Conservation (phyloP, 2,797 vertebrate species). For the Squalus acanthias region DNA sequence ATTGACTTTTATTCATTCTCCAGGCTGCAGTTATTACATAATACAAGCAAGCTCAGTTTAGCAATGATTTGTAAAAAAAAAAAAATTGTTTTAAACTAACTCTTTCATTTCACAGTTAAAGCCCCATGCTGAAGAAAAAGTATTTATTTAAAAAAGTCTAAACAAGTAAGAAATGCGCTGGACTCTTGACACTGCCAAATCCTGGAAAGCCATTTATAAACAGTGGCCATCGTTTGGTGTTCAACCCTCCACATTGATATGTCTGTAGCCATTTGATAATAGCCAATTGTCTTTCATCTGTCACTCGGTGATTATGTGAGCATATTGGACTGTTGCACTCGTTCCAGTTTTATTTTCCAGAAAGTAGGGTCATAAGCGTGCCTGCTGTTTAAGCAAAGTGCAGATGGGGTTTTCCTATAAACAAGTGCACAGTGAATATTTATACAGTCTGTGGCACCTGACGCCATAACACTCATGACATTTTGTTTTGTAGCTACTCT, state of each 20-base stretch:
- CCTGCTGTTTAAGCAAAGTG: conserved; percentile 81
- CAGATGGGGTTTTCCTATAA: conserved; percentile 98
- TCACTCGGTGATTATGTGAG: conserved; percentile 76
- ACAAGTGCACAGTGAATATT: conserved; percentile 96
- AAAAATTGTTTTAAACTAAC: not conserved
- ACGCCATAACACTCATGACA: conserved; percentile 95
- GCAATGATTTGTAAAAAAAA: not conserved
- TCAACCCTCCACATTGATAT: conserved; percentile 54
- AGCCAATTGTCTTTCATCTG: conserved; percentile 76
- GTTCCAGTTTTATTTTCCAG: conserved; percentile 91
- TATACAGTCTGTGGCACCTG: conserved; percentile 96
- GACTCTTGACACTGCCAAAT: conserved; percentile 4
- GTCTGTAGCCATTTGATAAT: conserved; percentile 67
- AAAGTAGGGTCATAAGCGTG: conserved; percentile 79
- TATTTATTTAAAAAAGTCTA: not conserved
- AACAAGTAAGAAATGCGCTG: not conserved
- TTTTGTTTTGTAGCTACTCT: conserved; percentile 92
- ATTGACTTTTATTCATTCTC: not conserved
- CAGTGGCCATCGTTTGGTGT: conserved; percentile 48
- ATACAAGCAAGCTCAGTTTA: not conserved
- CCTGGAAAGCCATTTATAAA: conserved; percentile 51
- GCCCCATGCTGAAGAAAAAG: not conserved
- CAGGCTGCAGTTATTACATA: not conserved
- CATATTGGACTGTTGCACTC: conserved; percentile 60
- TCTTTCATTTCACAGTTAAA: not conserved